Evolutionary conservation across 2,888 invertebrate genomes (phyloP).

Genomic region (Drosophila anceps): DNA sequence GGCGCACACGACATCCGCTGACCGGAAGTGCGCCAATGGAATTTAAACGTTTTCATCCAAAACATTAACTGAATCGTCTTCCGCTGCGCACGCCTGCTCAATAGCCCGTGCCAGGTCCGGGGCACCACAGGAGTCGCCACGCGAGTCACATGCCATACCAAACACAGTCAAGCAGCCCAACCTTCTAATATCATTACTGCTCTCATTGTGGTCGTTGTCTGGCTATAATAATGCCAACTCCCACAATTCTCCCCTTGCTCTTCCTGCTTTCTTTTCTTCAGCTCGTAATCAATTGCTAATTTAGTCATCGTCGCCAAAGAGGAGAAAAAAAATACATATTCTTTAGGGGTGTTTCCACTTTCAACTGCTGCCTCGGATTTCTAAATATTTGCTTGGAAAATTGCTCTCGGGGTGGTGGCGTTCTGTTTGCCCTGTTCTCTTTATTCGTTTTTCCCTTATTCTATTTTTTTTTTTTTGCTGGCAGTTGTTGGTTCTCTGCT

Average conservation of each 20-base stretch:
- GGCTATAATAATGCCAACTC: slow-evolving; percentile 20
- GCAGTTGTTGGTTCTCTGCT: slow-evolving; percentile 65
- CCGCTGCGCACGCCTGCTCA: slow-evolving; percentile 75
- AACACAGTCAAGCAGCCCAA: slow-evolving; percentile 18
- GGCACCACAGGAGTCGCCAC: slow-evolving; percentile 59
- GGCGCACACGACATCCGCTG: slow-evolving; percentile 83
- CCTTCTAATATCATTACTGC: slow-evolving; percentile 73
- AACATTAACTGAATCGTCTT: slow-evolving; percentile 80
- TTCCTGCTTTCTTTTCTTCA: slow-evolving; percentile 7
- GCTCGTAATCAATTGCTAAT: slow-evolving; percentile 71
- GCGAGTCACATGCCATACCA: slow-evolving; percentile 12
- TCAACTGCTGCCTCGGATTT: slow-evolving; percentile 47
- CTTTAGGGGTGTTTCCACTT: slow-evolving; percentile 50
- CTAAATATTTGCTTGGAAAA: slow-evolving; percentile 68
- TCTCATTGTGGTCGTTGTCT: slow-evolving; percentile 74
- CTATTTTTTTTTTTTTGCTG: slow-evolving; percentile 35
- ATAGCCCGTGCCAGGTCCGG: slow-evolving; percentile 60
- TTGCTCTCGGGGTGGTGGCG: slow-evolving; percentile 48
- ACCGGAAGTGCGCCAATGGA: slow-evolving; percentile 80
- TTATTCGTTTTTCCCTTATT: slow-evolving; percentile 1
- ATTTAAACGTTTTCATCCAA: slow-evolving; percentile 80
- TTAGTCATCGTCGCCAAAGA: slow-evolving; percentile 68
- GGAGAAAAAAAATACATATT: neutral
- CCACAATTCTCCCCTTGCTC: slow-evolving; percentile 6
- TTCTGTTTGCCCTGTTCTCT: slow-evolving; percentile 20